phyloP scores from a whole-genome alignment of 2,888 invertebrate species.

The Diaphora mendica region DNA sequence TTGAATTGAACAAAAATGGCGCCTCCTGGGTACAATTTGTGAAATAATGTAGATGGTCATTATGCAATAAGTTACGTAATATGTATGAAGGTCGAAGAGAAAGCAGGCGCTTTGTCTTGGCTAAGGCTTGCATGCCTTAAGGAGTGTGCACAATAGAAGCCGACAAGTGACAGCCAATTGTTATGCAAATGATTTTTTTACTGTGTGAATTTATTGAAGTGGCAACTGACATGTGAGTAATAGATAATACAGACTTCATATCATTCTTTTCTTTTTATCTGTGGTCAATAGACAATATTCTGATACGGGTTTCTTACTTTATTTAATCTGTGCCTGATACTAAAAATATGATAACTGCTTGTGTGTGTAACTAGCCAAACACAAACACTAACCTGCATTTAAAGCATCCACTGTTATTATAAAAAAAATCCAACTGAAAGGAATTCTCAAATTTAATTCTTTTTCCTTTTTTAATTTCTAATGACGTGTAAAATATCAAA shows the following conservation, averaged over 20 bases:
- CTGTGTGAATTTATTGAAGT: not conserved
- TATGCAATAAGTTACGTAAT: slow-evolving; percentile 33
- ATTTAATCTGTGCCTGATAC: too few relatives aligned
- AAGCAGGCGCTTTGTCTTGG: slow-evolving; percentile 42
- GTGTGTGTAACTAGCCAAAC: too few relatives aligned
- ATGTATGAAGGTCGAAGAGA: slow-evolving; percentile 43
- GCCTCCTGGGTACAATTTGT: slow-evolving; percentile 32
- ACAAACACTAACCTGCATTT: too few relatives aligned
- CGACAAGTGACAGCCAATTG: slow-evolving; percentile 5
- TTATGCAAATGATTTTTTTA: slow-evolving; percentile 11
- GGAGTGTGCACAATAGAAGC: slow-evolving; percentile 24
- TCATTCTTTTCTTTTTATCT: not conserved
- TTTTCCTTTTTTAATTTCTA: too few relatives aligned
- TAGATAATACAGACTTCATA: not conserved
- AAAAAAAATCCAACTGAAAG: too few relatives aligned
- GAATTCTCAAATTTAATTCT: too few relatives aligned
- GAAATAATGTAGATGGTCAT: slow-evolving; percentile 26
- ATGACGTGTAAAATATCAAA: too few relatives aligned
- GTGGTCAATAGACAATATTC: not conserved
- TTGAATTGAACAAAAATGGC: slow-evolving; percentile 21
- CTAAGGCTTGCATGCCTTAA: slow-evolving; percentile 27
- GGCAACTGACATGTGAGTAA: not conserved
- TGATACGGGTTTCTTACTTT: not conserved
- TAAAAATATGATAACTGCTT: too few relatives aligned
- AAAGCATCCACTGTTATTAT: too few relatives aligned